These are phyloP conservation scores for Heliconius eleuchia DNA, from an alignment of 1,140 invertebrate species.

Conservation along the genomic window DNA sequence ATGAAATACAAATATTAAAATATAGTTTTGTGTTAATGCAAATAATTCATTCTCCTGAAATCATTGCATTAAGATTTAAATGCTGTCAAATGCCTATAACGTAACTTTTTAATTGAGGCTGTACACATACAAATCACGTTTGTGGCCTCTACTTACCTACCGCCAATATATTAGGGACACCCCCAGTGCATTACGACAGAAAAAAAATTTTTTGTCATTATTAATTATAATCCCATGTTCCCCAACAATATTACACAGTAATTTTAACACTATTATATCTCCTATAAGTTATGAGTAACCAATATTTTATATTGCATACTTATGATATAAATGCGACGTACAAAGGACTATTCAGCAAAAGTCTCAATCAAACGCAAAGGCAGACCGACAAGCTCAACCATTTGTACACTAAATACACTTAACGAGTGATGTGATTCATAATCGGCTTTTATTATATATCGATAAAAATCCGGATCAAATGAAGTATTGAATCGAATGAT, in stretches of 20 bases:
- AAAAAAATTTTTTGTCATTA: too few species aligned
- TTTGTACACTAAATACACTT: slow-evolving; percentile 78
- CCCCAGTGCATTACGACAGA: too few species aligned
- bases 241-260: background rate
- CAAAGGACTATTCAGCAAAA: slow-evolving; percentile 40
- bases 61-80: too few species aligned
- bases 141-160: too few species aligned
- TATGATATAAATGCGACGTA: background rate
- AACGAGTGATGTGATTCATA: slow-evolving; percentile 78
- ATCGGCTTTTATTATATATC: slow-evolving; percentile 66
- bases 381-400: slow-evolving; percentile 54
- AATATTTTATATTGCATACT: slow-evolving; percentile 10
- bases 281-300: background rate
- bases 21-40: too few species aligned
- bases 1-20: too few species aligned
- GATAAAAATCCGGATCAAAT: slow-evolving; percentile 81
- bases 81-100: too few species aligned
- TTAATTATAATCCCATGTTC: background rate
- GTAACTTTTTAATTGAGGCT: too few species aligned
- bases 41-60: too few species aligned
- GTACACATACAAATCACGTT: too few species aligned
- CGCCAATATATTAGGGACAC: too few species aligned
- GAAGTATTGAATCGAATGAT: slow-evolving; percentile 73
- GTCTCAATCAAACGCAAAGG: slow-evolving; percentile 51
- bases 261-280: background rate